A percentile compares a stretch with the other conserved stretches of the same genome.
These are phyloP conservation scores for Periophthalmodon schlosseri DNA, from an alignment of 2,113 vertebrate genomes.

Conservation along the genomic window DNA sequence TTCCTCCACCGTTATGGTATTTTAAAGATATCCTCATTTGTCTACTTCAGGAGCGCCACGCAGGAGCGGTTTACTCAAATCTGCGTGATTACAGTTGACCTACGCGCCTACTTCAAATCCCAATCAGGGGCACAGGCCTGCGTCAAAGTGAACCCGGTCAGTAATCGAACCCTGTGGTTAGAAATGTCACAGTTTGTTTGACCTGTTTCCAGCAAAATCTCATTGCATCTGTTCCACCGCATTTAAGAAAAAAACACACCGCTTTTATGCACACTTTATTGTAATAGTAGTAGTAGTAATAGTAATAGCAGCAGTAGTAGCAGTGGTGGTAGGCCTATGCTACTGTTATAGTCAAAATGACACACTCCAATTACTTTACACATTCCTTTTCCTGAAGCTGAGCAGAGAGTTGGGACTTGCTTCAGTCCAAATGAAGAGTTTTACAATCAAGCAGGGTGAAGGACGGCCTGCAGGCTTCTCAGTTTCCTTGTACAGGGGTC, in stretches of 20 bases:
- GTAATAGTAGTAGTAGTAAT: not conserved
- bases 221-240: not conserved
- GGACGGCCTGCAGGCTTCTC: constrained; percentile 63
- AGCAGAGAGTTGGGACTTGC: constrained; percentile 7
- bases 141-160: constrained; percentile 61
- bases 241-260: not conserved
- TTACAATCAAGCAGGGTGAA: constrained; percentile 68
- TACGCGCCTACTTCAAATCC: constrained; percentile 19
- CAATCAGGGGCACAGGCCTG: constrained; percentile 31
- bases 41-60: too few species aligned
- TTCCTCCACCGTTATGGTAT: too few species aligned
- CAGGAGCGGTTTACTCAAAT: too few species aligned
- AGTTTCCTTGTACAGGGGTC: constrained; percentile 67
- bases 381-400: not conserved
- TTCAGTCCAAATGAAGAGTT: constrained; percentile 60
- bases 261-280: not conserved
- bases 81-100: too few species aligned
- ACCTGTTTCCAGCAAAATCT: constrained; percentile 17
- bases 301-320: not conserved
- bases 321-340: too few species aligned
- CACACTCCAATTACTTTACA: not conserved
- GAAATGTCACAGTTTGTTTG: constrained; percentile 49
- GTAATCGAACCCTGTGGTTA: constrained; percentile 66
- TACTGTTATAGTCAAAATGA: too few species aligned
- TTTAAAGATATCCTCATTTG: too few species aligned